Evolutionary conservation across 2,888 invertebrate genomes (phyloP), one percentile per base, ranked within the genome.

Genomic region (Cerceris ruficornis): DNA sequence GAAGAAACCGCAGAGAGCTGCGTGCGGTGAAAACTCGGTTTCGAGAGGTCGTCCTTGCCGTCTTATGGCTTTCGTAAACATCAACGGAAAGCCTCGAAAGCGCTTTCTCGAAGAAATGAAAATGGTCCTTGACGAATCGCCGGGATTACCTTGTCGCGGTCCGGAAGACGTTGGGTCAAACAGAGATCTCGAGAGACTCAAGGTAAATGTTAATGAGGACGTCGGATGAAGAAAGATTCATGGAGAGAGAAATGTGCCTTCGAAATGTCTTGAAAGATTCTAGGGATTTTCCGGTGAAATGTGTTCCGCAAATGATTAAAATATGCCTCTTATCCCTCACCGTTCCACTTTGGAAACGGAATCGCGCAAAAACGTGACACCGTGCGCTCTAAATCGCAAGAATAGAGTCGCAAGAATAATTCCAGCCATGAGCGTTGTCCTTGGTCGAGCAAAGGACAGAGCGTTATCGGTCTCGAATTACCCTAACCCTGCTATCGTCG

Each of bases 31-130:
- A 84, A 85, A 86, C 68, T 77, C 68, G 77, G 73, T 81, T 84
- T 83, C 79, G 77, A 73, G 60, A 65, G 28, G 60, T 79, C 50
- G 82, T 77, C 83, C 86, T 84, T 83, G 79, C 78, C 55, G 57
- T 61, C 80, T 87, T 75, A 83, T 83, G 76, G 81, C 82, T 87
- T 86, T 85, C 79, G 82, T 86, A 86, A 86, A 84, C 83, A 86
- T 78, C 69, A 69, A 52, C 61, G 68, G 75, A 79, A 85, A 77
- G 75, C 52, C 66, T 17, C 43, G 28, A 28, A 28, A 28, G 28
- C 28, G 71, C 80, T 85, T 83, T 83, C 83, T 66, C 74, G 68
- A 50, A 41, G 28, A 28, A 50, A 67, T 28, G 55, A 73, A 57
- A 75, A 77, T 69, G 67, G 62, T 55, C 75, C 76, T 74, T 70